phyloP scores from a whole-genome alignment of 2,888 invertebrate species.

The Clivina fossor region DNA sequence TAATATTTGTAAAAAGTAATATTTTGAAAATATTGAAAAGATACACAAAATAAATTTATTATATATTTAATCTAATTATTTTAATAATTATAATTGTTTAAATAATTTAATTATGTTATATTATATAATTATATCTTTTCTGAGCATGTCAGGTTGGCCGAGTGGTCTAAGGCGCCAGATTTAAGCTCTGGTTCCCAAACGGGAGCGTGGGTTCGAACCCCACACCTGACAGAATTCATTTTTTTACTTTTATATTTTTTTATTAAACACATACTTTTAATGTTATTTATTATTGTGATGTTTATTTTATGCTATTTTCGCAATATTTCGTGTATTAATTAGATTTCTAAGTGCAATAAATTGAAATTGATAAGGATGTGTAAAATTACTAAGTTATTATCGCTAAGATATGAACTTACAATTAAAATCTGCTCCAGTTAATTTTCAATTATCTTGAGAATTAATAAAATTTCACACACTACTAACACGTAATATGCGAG shows the following conservation, averaged over 20 bases:
- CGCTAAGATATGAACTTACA: not conserved
- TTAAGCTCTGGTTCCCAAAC: constrained; percentile 67
- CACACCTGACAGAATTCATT: constrained; percentile 60
- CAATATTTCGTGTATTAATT: too few relatives aligned
- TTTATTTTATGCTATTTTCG: too few relatives aligned
- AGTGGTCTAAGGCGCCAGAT: constrained; percentile 71
- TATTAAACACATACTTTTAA: too few relatives aligned
- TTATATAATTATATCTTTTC: too few relatives aligned
- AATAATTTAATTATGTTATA: too few relatives aligned
- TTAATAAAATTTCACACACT: constrained; percentile 25
- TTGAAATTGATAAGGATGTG: not conserved
- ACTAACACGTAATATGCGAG: not conserved
- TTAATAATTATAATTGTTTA: too few relatives aligned
- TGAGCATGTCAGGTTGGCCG: constrained; percentile 63
- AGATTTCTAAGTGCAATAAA: too few relatives aligned
- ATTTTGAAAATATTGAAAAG: too few relatives aligned
- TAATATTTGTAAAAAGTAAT: too few relatives aligned
- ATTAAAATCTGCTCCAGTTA: constrained; percentile 15
- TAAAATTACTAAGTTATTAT: not conserved
- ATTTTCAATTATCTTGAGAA: constrained; percentile 25
- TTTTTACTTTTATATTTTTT: not conserved
- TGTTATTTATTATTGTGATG: too few relatives aligned
- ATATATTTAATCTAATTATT: too few relatives aligned
- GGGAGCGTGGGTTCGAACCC: constrained; percentile 71
- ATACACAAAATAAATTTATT: too few relatives aligned